Evolutionary conservation across 1,140 invertebrate genomes (phyloP), one percentile per base, ranked within the genome.

Genomic region (Drosophila sproati): DNA sequence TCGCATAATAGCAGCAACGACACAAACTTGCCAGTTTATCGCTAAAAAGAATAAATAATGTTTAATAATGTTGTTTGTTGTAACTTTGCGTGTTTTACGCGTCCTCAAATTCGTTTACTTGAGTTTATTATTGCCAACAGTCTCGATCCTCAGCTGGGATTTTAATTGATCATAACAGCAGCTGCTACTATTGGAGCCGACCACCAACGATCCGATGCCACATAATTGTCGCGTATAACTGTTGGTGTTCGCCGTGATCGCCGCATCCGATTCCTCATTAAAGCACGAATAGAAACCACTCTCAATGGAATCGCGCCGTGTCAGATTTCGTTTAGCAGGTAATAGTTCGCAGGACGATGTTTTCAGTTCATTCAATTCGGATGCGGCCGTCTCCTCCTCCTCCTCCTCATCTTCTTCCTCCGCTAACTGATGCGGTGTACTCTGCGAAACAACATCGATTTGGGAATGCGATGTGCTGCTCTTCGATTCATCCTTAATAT

Each of bases 261-360:
- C 89, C 12, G 86, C 80, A 73, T 92, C 92, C 60, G 94, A 94
- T 82, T 96, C 96, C 87, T 96, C 96, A 79, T 96, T 96, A 43
- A 96, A 95, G 79, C 96, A 96, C 32, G 96, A 97, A 93, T 97
- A 98, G 81, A 98, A 97, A 2, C 97, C 97, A 35, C 96, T 97
- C 92, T 98, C 97, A 81, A 97, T 97, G 5, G 96, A 97, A n/a
- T 96, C 96, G 39, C 96, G 94, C 7, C 97, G 93, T 50, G 94
- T 93, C 2, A 95, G 91, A 91, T 94, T 92, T 34, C 73, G 61
- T 35, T 92, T 92, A 4, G 81, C 52, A 0, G 91, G 79, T 20
- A 91, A 43, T 52, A 86, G 63, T 10, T 92, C 91, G 32, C 77
- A 76, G 6, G 72, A 80, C 10, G 10, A 43, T 71, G 39, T 78